Base-by-base conservation (phyloP, 2,888 invertebrate species). In the Timema podura region DNA sequence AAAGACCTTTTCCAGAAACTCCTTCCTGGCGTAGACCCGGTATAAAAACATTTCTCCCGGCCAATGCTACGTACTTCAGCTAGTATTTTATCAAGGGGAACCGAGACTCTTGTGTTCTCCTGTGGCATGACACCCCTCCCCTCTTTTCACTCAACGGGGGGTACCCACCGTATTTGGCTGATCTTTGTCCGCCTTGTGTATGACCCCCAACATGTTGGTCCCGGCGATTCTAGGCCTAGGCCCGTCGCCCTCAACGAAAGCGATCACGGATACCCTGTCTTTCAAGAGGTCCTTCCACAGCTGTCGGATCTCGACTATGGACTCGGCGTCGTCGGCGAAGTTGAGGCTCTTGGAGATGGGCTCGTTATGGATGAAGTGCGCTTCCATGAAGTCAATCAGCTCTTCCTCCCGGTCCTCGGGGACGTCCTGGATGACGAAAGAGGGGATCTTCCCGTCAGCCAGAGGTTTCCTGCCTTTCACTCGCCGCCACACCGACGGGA, bases 391-490 rank as follows among this genome's bases (percentile, higher is more conserved):
- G 0, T 81, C 78, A 1, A 85, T 73, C 0, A 83, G 81, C 0
- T 79, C 76, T 2, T 83, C 82, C 65, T 77, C 75, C 76, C 81
- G 77, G 10, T 85, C 84, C 1, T 81, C 81, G 0, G 84, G 82
- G 7, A 85, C 77, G 73, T 86, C 86, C 74, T 85, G 85, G 67
- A 86, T 78, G 9, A 83, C 83, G 73, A 82, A 85, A 77, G 83
- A 83, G 75, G 78, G 76, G 8, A 77, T 74, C 47, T 73, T 71
- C 2, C 80, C 79, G 71, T 79, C 76, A 0, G 77, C 74, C 47
- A 76, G 73, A 46, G 77, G 74, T 16, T 71, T 73, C 30, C 71
- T 66, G 5, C 81, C 81, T 6, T 79, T 75, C 76, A 85, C 85
- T 5, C 80, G 78, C 1, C 76, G 78, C 84, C 85, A 86, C 44